Evolutionary conservation across 2,797 vertebrate species (phyloP).

Genomic region (Crax fasciolata): DNA sequence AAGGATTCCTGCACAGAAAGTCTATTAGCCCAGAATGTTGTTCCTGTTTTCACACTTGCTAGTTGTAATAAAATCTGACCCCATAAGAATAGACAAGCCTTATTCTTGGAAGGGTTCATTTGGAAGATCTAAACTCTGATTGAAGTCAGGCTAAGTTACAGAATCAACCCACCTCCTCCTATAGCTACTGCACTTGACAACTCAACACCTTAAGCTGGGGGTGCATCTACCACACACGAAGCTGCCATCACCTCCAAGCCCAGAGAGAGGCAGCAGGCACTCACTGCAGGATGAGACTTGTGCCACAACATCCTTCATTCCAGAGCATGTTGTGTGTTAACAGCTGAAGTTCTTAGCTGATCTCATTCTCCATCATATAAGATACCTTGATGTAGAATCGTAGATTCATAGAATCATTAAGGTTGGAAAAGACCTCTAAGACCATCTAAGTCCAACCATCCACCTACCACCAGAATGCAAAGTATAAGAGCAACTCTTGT

Average conservation of each 20-base stretch:
- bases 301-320: neutral
- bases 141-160: neutral
- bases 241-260: rapidly evolving
- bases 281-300: neutral
- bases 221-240: rapidly evolving
- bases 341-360: neutral
- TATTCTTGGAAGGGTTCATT: neutral
- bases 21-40: neutral
- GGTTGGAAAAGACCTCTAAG: too few relatives aligned
- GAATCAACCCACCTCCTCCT: neutral
- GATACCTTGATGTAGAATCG: neutral
- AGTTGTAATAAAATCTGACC: neutral
- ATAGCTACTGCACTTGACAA: neutral
- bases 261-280: neutral
- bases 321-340: neutral
- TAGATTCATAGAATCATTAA: too few relatives aligned
- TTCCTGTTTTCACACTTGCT: neutral
- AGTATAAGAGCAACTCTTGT: rapidly evolving
- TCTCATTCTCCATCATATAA: neutral
- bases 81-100: neutral
- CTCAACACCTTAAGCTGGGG: neutral
- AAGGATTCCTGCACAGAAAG: neutral
- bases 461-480: neutral
- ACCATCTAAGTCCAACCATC: too few relatives aligned
- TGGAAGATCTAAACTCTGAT: neutral